Base-by-base conservation (phyloP, 2,888 invertebrate genomes). In the Ophion costatus region DNA sequence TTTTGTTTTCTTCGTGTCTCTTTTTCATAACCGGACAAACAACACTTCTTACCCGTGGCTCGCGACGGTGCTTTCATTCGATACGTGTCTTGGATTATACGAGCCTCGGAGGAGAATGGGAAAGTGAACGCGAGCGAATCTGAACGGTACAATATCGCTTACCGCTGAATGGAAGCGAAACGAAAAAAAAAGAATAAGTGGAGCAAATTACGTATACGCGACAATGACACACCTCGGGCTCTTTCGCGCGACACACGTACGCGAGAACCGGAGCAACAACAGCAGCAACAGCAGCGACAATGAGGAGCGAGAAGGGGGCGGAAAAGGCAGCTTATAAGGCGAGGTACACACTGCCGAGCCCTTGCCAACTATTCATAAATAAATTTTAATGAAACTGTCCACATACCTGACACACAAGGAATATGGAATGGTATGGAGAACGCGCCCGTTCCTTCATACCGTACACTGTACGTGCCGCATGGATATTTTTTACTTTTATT, bases 361-460 rank as follows among this genome's bases (percentile, higher is more conserved):
- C 91, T 92, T 91, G 88, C 86, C 80, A 90, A 89, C 91, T 89
- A 91, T 90, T 92, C 92, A 92, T 92, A 91, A 91, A 92, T 92
- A 91, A 91, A 92, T 92, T 90, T 91, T 90, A 92, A 91, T 92
- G 89, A 91, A 90, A 88, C 87, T 89, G 86, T 87, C 88, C 88
- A 89, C 88, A 89, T 90, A 86, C 84, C 73, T 80, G 75, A 66
- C 63, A 75, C 75, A 79, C 81, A 80, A 82, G 83, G 79, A 56
- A 78, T n/a, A 45, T 45, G 11, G 74, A 86, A 75, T 64, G 71
- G 82, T 84, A 84, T 82, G 69, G 70, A 76, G 85, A 82, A 74
- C 80, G 78, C 85, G 61, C 74, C 75, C 70, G 84, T 82, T 86
- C 77, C 83, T 80, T 86, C 76, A 61, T 74, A 66, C 38, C 59